These are phyloP conservation scores for Cynaeus angustus DNA, from an alignment of 2,888 invertebrate species.

Conservation along the genomic window DNA sequence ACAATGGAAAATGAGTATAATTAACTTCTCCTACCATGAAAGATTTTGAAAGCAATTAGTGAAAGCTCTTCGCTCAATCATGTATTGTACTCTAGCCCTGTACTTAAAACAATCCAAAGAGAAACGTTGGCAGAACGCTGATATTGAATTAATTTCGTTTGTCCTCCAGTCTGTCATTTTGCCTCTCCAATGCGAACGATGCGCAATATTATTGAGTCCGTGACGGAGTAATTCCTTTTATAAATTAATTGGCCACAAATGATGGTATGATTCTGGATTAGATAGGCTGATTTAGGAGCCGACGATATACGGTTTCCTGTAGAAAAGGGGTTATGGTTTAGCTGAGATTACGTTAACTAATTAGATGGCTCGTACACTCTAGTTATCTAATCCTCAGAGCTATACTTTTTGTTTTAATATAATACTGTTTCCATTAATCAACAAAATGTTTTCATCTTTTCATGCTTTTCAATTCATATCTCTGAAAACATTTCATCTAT, in stretches of 20 bases:
- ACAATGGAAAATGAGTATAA: conserved; percentile 31
- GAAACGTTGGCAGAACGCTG: conserved; percentile 10
- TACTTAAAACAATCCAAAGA: conserved; percentile 10
- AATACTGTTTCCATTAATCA: background rate
- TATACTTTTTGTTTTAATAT: conserved; percentile 21
- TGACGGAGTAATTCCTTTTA: conserved; percentile 5
- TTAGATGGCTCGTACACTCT: conserved; percentile 36
- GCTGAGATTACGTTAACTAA: conserved; percentile 43
- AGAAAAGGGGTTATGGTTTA: conserved; percentile 41
- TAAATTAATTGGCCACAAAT: conserved; percentile 34
- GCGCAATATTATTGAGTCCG: conserved; percentile 9
- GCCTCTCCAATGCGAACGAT: background rate
- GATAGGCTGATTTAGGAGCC: conserved; percentile 15
- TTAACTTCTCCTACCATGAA: conserved; percentile 20
- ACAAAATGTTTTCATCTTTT: background rate
- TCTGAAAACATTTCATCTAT: too few relatives aligned
- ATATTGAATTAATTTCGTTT: conserved; percentile 8
- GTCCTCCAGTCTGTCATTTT: conserved; percentile 1
- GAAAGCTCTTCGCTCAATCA: conserved; percentile 8
- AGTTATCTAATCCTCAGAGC: conserved; percentile 37
- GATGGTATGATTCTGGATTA: conserved; percentile 26
- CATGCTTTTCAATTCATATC: too few relatives aligned
- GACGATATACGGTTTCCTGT: conserved; percentile 34
- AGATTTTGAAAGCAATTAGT: conserved; percentile 39
- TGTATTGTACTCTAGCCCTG: conserved; percentile 2